Percentiles rank a stretch among this genome's conserved stretches.
phyloP scores from a whole-genome alignment of 2,888 invertebrate genomes.

The Dione juno region DNA sequence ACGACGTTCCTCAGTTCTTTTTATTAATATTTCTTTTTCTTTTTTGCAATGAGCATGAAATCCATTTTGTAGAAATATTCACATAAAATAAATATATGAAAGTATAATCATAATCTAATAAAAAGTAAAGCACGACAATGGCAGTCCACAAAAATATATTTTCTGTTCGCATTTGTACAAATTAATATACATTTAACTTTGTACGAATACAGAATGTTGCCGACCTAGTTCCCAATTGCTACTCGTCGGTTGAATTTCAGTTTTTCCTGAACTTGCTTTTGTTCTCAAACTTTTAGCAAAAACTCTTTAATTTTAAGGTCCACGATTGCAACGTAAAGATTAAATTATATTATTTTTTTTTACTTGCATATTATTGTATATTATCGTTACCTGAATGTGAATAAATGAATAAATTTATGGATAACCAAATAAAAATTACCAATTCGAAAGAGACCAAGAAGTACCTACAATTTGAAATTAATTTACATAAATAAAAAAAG shows the following conservation, averaged over 20 bases:
- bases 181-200: slow-evolving; percentile 34
- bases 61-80: not conserved
- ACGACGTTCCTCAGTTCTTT: too few relatives aligned
- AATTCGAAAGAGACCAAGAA: too few relatives aligned
- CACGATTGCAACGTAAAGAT: slow-evolving; percentile 33
- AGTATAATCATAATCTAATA: slow-evolving; percentile 9
- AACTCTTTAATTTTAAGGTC: slow-evolving; percentile 42
- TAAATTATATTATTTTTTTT: slow-evolving; percentile 23
- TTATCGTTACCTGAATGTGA: too few relatives aligned
- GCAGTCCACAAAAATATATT: slow-evolving; percentile 18
- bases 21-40: too few relatives aligned
- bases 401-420: too few relatives aligned
- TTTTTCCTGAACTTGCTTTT: slow-evolving; percentile 40
- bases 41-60: too few relatives aligned
- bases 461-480: too few relatives aligned
- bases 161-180: slow-evolving; percentile 26
- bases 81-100: not conserved
- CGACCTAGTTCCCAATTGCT: slow-evolving; percentile 42
- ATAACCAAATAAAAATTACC: too few relatives aligned
- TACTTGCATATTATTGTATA: not conserved
- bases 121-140: slow-evolving; percentile 13
- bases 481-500: too few relatives aligned
- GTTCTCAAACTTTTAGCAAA: slow-evolving; percentile 39
- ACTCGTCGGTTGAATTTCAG: slow-evolving; percentile 35
- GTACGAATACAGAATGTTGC: slow-evolving; percentile 32